A percentile compares a stretch with the other conserved stretches of the same genome.
Evolutionary conservation across 2,113 vertebrate genomes (phyloP).

Genomic region (Tragelaphus strepsiceros): DNA sequence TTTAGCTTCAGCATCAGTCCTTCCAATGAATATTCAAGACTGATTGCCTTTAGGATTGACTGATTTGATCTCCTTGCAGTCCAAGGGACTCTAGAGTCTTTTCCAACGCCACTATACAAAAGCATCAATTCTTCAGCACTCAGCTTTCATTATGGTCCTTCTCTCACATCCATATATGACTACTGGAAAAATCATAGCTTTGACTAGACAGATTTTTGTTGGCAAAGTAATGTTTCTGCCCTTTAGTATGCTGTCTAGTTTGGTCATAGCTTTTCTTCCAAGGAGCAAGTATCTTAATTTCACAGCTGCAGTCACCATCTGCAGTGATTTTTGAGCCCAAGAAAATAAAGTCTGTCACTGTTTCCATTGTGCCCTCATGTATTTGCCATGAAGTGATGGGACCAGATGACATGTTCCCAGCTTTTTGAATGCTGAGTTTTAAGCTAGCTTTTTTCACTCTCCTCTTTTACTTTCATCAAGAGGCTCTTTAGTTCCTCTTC

Average conservation of each 20-base stretch:
- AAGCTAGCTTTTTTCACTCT: not conserved
- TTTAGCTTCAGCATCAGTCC: not conserved
- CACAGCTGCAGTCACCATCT: not conserved
- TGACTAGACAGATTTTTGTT: not conserved
- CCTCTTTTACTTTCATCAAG: not conserved
- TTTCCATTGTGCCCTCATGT: not conserved
- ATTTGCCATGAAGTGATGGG: not conserved
- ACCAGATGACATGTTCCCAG: not conserved
- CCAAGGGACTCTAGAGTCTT: not conserved
- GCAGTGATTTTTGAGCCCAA: not conserved
- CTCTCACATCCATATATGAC: not conserved
- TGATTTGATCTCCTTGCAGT: not conserved
- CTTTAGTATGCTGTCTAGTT: not conserved
- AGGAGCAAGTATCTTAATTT: not conserved
- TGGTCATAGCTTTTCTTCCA: not conserved
- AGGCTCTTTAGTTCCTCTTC: not conserved
- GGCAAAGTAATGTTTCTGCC: not conserved
- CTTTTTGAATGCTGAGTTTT: not conserved
- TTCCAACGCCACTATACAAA: not conserved
- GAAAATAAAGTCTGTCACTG: not conserved
- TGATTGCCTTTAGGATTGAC: not conserved
- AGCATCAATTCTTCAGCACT: not conserved
- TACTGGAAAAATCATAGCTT: not conserved
- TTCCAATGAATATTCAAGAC: not conserved
- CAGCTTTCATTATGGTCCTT: not conserved